Conservation (phyloP, 2,888 invertebrate species). For the Habroteleia sp. region DNA sequence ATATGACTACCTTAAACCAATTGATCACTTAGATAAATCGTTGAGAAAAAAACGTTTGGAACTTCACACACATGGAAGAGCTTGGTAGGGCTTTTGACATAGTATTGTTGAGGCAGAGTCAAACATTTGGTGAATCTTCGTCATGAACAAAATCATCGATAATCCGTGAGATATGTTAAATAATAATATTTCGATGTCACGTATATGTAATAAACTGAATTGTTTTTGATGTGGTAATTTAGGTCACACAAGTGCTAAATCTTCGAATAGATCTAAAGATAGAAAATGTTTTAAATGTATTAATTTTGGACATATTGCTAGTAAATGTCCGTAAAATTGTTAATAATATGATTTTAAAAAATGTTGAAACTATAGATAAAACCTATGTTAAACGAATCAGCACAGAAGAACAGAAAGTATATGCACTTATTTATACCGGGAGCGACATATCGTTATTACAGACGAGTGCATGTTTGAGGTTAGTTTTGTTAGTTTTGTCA, state of each 20-base stretch:
- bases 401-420: not conserved
- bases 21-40: too few relatives aligned
- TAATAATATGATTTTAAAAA: not conserved
- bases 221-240: constrained; percentile 12
- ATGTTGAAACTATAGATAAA: not conserved
- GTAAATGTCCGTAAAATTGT: constrained; percentile 1
- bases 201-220: not conserved
- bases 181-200: constrained; percentile 1
- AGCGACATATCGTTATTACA: constrained; percentile 3
- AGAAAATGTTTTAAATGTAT: constrained; percentile 8
- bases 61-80: too few relatives aligned
- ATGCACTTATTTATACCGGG: constrained; percentile 3
- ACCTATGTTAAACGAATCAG: constrained; percentile 4
- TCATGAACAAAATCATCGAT: not conserved
- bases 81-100: constrained; percentile 36
- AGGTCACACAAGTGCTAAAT: constrained; percentile 7
- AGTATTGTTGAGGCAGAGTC: constrained; percentile 10
- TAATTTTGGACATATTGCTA: constrained; percentile 4
- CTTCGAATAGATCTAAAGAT: not conserved
- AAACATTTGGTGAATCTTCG: not conserved
- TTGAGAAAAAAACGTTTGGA: too few relatives aligned
- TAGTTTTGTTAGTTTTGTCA: constrained; percentile 4
- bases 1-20: too few relatives aligned
- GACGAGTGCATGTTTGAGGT: constrained; percentile 4
- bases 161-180: not conserved